Base-by-base conservation (phyloP, 2,113 vertebrate species). In the Zosterops japonicus region DNA sequence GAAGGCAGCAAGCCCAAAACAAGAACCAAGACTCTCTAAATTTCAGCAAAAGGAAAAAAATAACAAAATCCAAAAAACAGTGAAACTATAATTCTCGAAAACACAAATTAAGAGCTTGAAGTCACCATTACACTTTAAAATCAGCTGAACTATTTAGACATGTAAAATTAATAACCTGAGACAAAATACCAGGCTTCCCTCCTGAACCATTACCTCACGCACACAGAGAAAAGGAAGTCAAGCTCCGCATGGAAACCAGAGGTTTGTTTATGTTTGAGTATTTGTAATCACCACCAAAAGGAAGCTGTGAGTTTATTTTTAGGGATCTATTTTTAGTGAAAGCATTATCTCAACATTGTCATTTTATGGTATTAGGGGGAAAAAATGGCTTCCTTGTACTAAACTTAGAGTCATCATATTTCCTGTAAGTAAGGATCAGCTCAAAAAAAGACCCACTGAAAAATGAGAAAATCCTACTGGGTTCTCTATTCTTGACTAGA, bases 251-350 rank as follows among this genome's bases (percentile, higher is more conserved):
- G 56, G 90, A 94, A 93, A 91, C 39, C 35, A 89, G 63, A 80
- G 68, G 53, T 93, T 91, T 95, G 85, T 91, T 96, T 95, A 71
- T 52, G 16, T 80, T 83, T 5, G 9, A 83, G 27, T 76, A 68
- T 44, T 87, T 81, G 50, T 23, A 80, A 83, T 88, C 88, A 75
- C 53, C 10, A 55, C 75, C 60, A 94, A 81, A 90, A 93, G 92
- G 94, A 97, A 97, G 90, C 60, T 63, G 75, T 39, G 24, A 46
- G 39, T 81, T 93, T 97, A 96, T 96, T 96, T 95, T 77, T 75
- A 90, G 71, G 76, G 24, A 85, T 88, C 88, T 93, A 95, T 91
- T 95, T 95, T 90, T 94, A 95, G 63, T 39, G 7, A 86, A 74
- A 78, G 64, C 28, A 74, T 77, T 96, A 95, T 95, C 87, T 93